These are phyloP conservation scores for Clupea harengus DNA, from an alignment of 2,113 vertebrate species.

Conservation along the genomic window DNA sequence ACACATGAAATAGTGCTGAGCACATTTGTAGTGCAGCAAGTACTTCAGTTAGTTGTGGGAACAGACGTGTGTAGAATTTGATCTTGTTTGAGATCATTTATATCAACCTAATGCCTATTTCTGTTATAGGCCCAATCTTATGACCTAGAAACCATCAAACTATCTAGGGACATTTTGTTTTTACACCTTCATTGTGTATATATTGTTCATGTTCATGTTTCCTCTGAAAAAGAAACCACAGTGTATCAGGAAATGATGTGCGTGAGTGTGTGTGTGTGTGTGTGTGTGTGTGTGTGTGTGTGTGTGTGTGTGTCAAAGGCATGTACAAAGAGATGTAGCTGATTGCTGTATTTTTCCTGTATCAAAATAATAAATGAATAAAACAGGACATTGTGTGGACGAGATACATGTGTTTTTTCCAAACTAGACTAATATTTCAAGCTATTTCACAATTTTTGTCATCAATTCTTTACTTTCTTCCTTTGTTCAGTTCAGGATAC, in stretches of 20 bases:
- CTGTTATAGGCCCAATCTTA: too few relatives aligned
- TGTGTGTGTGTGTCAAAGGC: too few relatives aligned
- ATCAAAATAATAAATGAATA: not conserved
- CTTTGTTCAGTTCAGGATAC: too few relatives aligned
- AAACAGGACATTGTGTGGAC: not conserved
- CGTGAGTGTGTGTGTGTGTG: not conserved
- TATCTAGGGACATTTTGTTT: not conserved
- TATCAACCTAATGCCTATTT: not conserved
- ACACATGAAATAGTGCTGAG: not conserved
- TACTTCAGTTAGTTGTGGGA: not conserved
- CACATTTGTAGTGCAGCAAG: not conserved
- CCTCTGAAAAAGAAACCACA: constrained; percentile 14
- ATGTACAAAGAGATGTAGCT: too few relatives aligned
- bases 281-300: not conserved
- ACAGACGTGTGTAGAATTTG: not conserved
- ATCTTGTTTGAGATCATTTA: not conserved
- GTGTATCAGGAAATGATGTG: constrained; percentile 24
- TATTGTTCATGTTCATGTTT: constrained; percentile 9
- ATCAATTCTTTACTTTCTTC: too few relatives aligned
- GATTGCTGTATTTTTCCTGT: not conserved
- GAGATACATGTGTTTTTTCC: not conserved
- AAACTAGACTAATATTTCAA: too few relatives aligned
- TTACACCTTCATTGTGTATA: constrained; percentile 14
- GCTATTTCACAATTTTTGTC: too few relatives aligned
- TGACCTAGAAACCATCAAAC: not conserved